phyloP scores from a whole-genome alignment of 2,888 invertebrate species.

The Chalcis sispes region DNA sequence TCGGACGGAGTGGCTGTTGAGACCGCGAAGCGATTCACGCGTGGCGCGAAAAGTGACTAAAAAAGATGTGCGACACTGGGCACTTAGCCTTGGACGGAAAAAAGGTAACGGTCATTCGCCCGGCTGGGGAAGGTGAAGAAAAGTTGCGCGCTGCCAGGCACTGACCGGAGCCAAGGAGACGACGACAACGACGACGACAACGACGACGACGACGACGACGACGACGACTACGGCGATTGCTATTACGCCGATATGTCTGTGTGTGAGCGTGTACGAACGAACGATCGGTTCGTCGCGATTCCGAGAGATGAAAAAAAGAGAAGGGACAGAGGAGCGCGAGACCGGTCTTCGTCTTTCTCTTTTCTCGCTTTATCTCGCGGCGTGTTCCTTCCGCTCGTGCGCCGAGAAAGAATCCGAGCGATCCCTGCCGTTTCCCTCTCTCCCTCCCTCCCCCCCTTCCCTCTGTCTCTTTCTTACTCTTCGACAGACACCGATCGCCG shows the following conservation, averaged over 20 bases:
- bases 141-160: slow-evolving; percentile 71
- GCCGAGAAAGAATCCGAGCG: too few relatives aligned
- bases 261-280: too few relatives aligned
- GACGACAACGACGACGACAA: too few relatives aligned
- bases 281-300: slow-evolving; percentile 64
- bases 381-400: slow-evolving; percentile 14
- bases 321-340: too few relatives aligned
- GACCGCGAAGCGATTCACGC: not conserved
- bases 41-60: slow-evolving; percentile 2
- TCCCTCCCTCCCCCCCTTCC: not conserved
- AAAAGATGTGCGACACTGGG: slow-evolving; percentile 5
- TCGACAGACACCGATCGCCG: slow-evolving; percentile 41
- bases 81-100: slow-evolving; percentile 63
- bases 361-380: slow-evolving; percentile 10
- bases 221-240: too few relatives aligned
- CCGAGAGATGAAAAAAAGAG: too few relatives aligned
- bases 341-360: too few relatives aligned
- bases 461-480: slow-evolving; percentile 26
- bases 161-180: slow-evolving; percentile 73
- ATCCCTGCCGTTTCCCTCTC: too few relatives aligned
- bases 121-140: slow-evolving; percentile 73
- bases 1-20: too few relatives aligned
- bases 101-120: slow-evolving; percentile 75
- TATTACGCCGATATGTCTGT: too few relatives aligned
- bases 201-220: too few relatives aligned